These are phyloP conservation scores for Phaethornis superciliosus DNA, from an alignment of 2,113 vertebrate genomes.

Conservation along the genomic window DNA sequence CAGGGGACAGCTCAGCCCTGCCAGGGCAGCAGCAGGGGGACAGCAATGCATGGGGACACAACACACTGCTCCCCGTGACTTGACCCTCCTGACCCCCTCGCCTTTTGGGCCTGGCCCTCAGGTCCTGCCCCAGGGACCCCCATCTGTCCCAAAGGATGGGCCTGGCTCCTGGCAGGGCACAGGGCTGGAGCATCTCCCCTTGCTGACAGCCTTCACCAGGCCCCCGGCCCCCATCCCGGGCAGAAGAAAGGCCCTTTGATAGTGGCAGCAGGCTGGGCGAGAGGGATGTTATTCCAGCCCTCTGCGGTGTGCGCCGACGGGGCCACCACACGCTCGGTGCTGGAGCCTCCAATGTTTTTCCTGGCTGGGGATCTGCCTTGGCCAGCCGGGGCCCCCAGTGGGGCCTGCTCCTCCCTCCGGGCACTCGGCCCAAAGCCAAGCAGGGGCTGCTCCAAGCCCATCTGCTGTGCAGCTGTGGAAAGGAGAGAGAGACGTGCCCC, in stretches of 20 bases:
- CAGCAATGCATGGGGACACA: neutral
- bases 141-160: too few species aligned
- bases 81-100: neutral
- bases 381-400: neutral
- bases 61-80: fast-evolving
- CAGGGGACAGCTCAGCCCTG: too few species aligned
- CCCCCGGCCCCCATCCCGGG: neutral
- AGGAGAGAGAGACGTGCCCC: neutral
- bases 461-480: neutral
- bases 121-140: neutral
- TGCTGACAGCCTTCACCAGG: neutral
- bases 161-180: neutral
- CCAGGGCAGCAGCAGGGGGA: neutral
- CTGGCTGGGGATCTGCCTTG: neutral
- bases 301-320: neutral
- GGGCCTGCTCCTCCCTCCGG: neutral
- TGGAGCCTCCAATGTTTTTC: slow-evolving; percentile 44
- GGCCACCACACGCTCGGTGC: neutral
- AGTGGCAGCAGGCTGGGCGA: neutral
- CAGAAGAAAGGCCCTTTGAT: slow-evolving; percentile 58
- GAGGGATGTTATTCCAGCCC: slow-evolving; percentile 29
- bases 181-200: neutral
- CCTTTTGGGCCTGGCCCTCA: too few species aligned
- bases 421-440: neutral
- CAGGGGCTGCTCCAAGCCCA: neutral